Conservation (phyloP, 2,113 vertebrate species). For the Apaloderma vittatum region DNA sequence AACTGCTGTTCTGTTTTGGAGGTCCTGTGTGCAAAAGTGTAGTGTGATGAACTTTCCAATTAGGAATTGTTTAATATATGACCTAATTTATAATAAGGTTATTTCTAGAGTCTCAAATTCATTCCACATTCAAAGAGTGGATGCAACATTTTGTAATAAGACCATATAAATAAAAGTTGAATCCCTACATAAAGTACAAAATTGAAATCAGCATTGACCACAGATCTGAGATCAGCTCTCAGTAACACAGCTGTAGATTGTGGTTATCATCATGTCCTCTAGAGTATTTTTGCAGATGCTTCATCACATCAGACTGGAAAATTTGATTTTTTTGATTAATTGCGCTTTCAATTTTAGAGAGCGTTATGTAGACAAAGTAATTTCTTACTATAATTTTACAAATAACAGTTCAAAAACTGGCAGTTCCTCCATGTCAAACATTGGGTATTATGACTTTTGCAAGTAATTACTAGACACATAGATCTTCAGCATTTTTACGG, state of each 20-base stretch:
- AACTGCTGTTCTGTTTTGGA: neutral
- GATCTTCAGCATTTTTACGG: constrained; percentile 11
- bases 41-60: neutral
- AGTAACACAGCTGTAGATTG: constrained; percentile 5
- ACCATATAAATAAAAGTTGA: neutral
- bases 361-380: constrained; percentile 6
- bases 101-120: neutral
- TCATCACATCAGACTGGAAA: constrained; percentile 35
- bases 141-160: neutral
- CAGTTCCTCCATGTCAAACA: neutral
- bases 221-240: constrained; percentile 20
- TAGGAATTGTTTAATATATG: neutral
- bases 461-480: neutral
- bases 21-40: neutral
- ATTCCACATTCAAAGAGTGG: neutral
- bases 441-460: too few species aligned
- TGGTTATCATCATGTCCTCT: constrained; percentile 18
- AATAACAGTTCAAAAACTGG: constrained; percentile 5
- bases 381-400: constrained; percentile 27
- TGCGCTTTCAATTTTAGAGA: constrained; percentile 28
- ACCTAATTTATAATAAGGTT: neutral
- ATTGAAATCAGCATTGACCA: neutral
- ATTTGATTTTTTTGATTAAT: constrained; percentile 50
- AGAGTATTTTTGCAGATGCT: constrained; percentile 50
- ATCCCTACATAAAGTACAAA: neutral